These are phyloP conservation scores for Albula goreensis DNA, from an alignment of 2,113 vertebrate species.

Conservation along the genomic window DNA sequence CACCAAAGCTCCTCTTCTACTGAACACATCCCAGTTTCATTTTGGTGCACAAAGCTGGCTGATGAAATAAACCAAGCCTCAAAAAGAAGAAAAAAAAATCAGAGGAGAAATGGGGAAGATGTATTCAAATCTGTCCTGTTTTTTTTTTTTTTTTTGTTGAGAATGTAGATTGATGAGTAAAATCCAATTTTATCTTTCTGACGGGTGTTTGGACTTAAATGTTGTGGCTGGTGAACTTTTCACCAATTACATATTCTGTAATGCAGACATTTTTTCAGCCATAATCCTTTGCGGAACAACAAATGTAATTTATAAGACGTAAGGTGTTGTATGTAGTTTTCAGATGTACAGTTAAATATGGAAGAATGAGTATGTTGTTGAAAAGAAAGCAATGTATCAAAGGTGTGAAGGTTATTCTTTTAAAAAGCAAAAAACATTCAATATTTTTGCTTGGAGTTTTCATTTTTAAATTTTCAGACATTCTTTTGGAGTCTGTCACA, in stretches of 20 bases:
- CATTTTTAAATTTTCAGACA: too few species aligned
- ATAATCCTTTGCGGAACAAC: too few species aligned
- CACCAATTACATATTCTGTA: neutral
- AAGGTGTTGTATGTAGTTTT: too few species aligned
- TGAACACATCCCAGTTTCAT: neutral
- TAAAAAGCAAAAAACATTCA: too few species aligned
- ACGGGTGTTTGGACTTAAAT: neutral
- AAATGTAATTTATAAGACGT: too few species aligned
- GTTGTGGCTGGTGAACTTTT: neutral
- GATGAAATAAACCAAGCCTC: constrained; percentile 45
- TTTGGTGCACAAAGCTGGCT: neutral
- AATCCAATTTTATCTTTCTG: neutral
- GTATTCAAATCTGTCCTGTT: neutral
- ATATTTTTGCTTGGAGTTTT: too few species aligned
- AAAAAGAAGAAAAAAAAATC: constrained; percentile 10
- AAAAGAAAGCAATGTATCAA: too few species aligned
- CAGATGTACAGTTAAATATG: too few species aligned
- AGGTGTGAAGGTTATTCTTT: too few species aligned
- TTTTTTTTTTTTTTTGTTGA: neutral
- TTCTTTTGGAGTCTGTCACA: neutral
- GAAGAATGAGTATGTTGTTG: too few species aligned
- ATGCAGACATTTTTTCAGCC: too few species aligned
- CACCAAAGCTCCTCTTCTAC: constrained; percentile 18
- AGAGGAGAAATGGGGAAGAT: neutral
- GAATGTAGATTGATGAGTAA: neutral